Percentiles rank a stretch among this genome's conserved stretches.
Conservation (phyloP, 2,888 invertebrate species). For the Acrobasis consociella region DNA sequence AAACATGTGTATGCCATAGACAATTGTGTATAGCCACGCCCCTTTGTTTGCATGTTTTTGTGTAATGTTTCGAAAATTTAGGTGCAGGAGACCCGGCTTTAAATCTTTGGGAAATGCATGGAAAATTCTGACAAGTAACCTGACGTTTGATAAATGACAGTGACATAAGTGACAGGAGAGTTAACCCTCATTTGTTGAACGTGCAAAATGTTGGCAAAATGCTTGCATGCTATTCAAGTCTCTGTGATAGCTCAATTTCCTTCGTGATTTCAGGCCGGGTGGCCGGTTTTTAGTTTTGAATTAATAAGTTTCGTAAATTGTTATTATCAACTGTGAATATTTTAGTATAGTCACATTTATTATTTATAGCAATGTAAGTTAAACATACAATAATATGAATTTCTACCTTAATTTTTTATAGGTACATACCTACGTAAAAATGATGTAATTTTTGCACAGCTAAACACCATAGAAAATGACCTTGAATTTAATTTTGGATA, state of each 20-base stretch:
- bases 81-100: too few relatives aligned
- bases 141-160: background rate
- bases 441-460: slow-evolving; percentile 43
- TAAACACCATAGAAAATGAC: slow-evolving; percentile 33
- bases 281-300: background rate
- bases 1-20: too few relatives aligned
- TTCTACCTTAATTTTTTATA: background rate
- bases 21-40: too few relatives aligned
- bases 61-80: too few relatives aligned
- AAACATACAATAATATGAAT: too few relatives aligned
- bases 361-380: background rate
- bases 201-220: slow-evolving; percentile 8
- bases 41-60: too few relatives aligned
- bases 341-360: background rate
- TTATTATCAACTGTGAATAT: background rate
- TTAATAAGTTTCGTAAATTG: slow-evolving; percentile 11
- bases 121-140: background rate
- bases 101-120: too few relatives aligned
- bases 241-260: slow-evolving; percentile 7
- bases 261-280: slow-evolving; percentile 9
- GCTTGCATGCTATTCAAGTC: slow-evolving; percentile 4
- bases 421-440: slow-evolving; percentile 12
- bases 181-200: slow-evolving; percentile 1
- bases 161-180: background rate
- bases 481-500: slow-evolving; percentile 29